phyloP scores from a whole-genome alignment of 2,888 invertebrate species.

The Iphiclides podalirius region DNA sequence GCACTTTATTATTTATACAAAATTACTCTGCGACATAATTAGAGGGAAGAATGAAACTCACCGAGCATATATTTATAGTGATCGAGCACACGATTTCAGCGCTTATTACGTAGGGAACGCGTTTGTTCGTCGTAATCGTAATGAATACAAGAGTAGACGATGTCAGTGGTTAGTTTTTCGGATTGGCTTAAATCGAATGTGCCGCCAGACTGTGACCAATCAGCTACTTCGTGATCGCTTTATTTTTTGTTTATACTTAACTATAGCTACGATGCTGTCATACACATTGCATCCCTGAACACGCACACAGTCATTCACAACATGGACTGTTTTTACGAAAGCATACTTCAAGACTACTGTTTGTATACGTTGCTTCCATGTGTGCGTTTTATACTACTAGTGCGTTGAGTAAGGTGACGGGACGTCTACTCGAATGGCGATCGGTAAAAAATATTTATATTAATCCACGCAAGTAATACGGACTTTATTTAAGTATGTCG shows the following conservation, averaged over 20 bases:
- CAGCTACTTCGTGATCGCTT: slow-evolving; percentile 42
- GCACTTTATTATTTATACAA: slow-evolving; percentile 29
- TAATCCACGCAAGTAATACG: slow-evolving; percentile 16
- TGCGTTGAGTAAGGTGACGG: slow-evolving; percentile 20
- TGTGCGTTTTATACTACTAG: slow-evolving; percentile 13
- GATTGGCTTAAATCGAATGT: slow-evolving; percentile 69
- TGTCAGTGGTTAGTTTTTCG: slow-evolving; percentile 50
- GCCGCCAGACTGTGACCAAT: slow-evolving; percentile 69
- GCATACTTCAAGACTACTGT: slow-evolving; percentile 27
- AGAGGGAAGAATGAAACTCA: slow-evolving; percentile 60
- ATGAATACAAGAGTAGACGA: slow-evolving; percentile 61
- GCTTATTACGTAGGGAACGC: slow-evolving; percentile 77
- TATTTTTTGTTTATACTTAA: slow-evolving; percentile 76
- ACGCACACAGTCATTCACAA: slow-evolving; percentile 45
- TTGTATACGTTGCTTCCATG: slow-evolving; percentile 14
- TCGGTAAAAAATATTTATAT: slow-evolving; percentile 26
- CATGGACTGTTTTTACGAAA: slow-evolving; percentile 49
- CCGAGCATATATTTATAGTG: slow-evolving; percentile 64
- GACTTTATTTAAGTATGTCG: background rate
- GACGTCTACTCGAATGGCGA: slow-evolving; percentile 26
- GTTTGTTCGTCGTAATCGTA: slow-evolving; percentile 60
- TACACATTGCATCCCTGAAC: slow-evolving; percentile 52
- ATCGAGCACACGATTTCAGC: slow-evolving; percentile 78
- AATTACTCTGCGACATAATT: slow-evolving; percentile 31
- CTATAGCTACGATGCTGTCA: slow-evolving; percentile 53